A percentile compares a stretch with the other conserved stretches of the same genome.
phyloP scores from a whole-genome alignment of 1,140 invertebrate species.

The Cheumatopsyche charites region DNA sequence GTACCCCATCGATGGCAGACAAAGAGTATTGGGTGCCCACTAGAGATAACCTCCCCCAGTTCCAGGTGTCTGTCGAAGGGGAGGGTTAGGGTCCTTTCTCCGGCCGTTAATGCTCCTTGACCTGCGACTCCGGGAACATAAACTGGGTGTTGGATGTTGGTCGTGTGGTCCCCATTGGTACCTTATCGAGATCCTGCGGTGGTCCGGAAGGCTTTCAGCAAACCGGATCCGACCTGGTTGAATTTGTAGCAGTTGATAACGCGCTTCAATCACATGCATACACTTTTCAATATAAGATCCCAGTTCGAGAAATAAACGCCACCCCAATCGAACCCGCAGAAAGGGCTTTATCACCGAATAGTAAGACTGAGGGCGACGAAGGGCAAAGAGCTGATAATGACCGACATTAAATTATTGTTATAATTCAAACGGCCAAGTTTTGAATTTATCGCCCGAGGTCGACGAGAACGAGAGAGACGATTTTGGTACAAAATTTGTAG shows the following conservation, averaged over 20 bases:
- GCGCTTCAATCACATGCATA: neutral
- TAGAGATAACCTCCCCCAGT: conserved; percentile 34
- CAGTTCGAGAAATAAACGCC: neutral
- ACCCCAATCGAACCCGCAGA: neutral
- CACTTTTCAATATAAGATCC: neutral
- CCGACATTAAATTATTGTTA: conserved; percentile 48
- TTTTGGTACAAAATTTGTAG: neutral
- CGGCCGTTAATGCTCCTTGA: conserved; percentile 47
- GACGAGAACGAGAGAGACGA: conserved; percentile 8
- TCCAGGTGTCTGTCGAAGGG: neutral
- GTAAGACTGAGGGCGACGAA: conserved; percentile 43
- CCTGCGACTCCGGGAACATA: conserved; percentile 44
- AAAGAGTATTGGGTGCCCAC: conserved; percentile 30
- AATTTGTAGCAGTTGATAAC: neutral
- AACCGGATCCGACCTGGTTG: conserved; percentile 23
- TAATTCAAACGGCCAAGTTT: conserved; percentile 48
- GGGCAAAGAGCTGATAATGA: conserved; percentile 50
- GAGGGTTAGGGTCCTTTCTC: conserved; percentile 28
- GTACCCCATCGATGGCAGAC: conserved; percentile 34
- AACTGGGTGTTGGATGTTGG: conserved; percentile 44
- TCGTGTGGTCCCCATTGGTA: conserved; percentile 7
- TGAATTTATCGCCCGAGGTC: conserved; percentile 46
- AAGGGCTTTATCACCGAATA: neutral
- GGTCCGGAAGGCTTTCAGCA: conserved; percentile 38
- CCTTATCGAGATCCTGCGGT: conserved; percentile 39